Evolutionary conservation across 2,797 vertebrate genomes (phyloP), one percentile per base, ranked within the genome.

Genomic region (Etheostoma perlongum): DNA sequence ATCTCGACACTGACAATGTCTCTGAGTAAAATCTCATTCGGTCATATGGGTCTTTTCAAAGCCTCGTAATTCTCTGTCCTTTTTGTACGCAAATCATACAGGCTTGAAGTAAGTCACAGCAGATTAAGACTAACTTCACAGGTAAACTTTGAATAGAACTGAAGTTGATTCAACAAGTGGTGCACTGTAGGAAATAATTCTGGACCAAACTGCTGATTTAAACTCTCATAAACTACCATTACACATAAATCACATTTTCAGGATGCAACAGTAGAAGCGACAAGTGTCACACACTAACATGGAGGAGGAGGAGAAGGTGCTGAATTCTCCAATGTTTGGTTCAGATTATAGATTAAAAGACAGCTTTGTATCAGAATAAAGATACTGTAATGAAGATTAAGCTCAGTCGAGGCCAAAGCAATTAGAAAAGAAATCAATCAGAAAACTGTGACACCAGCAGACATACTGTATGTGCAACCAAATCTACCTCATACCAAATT

Each of bases 101-200:
- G 57, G 58, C 67, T 81, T 49, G 4, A 63, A 67, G 52, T 49
- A 64, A 83, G 67, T 69, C 65, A 49, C 0, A n/a, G 59, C 59
- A 76, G 62, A 70, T 82, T 84, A 13, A 54, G 59, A 49, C 23
- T 66, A 46, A 23, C 73, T 81, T 84, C 30, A 33, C 51, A 59
- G 62, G 42, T 44, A 68, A 83, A 85, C 79, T 86, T 85, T 58
- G 72, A 74, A 58, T 81, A 82, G 49, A 75, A 69, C 40, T 52
- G 40, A 60, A 73, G 61, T 74, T 40, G 52, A 88, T 76, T 90
- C 87, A 90, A 90, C 82, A 92, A 82, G 89, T 92, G 74, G 64
- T 60, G 23, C 30, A 33, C 21, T 13, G 14, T 40, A 81, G 46
- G 21, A 72, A 49, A 70, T 46, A 25, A 63, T 72, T 85, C 21